Percentiles rank a stretch among this genome's conserved stretches.
Evolutionary conservation across 2,797 vertebrate species (phyloP).

Genomic region (Anabacerthia variegaticeps): DNA sequence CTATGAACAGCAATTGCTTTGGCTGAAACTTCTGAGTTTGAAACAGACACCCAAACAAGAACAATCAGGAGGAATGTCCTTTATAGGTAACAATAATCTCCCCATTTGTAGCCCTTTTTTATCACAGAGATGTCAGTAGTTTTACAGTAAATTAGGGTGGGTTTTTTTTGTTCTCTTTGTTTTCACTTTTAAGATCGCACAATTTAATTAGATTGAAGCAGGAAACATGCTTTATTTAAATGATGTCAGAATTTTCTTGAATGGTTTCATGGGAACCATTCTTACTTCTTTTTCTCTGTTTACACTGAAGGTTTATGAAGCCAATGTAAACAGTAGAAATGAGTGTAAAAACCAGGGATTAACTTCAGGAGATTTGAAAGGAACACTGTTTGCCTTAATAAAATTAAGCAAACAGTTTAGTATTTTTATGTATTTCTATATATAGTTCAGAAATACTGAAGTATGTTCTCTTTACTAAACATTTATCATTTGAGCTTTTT

Average conservation of each 20-base stretch:
- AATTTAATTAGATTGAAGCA: conserved; percentile 8
- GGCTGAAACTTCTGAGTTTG: neutral
- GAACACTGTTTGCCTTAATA: neutral
- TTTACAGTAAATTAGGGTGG: neutral
- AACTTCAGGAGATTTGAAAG: neutral
- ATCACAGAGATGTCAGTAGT: neutral
- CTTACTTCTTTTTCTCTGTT: neutral
- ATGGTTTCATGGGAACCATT: conserved; percentile 26
- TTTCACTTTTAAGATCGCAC: neutral
- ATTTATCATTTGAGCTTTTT: neutral
- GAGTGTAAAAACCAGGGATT: neutral
- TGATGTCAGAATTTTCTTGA: neutral
- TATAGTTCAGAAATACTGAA: neutral
- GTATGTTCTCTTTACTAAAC: neutral
- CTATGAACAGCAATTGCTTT: neutral
- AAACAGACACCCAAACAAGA: neutral
- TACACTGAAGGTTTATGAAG: conserved; percentile 10
- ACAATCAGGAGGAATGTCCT: neutral
- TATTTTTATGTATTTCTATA: neutral
- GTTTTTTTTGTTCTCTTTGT: neutral
- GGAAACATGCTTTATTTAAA: neutral
- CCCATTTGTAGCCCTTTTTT: neutral
- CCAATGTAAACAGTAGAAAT: conserved; percentile 34
- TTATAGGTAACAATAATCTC: neutral
- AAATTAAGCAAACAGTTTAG: neutral